Base-by-base conservation (phyloP, 2,888 invertebrate species). In the Morinoia aosen region DNA sequence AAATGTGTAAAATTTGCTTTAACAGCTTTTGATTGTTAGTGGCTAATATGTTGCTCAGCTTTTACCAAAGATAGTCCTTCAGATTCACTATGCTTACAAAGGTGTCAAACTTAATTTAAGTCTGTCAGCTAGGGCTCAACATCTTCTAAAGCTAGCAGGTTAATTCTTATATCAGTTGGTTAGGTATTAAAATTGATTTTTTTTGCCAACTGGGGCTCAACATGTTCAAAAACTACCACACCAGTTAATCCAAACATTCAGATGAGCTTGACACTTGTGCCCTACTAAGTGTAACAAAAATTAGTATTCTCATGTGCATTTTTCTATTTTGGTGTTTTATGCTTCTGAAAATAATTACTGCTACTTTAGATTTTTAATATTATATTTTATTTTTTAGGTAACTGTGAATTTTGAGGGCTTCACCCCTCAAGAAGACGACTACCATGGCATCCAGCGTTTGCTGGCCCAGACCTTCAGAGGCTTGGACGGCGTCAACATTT, bases 381-480 rank as follows among this genome's bases (percentile, higher is more conserved):
- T 76, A 76, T 76, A 14, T 76, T 76, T 95, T 95, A 40, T 91
- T n/a, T 94, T 95, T 14, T 91, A 96, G 96, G 58, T 96, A 12
- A 95, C 96, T 95, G 96, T 96, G 0, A 96, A 96, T 40, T 96
- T 96, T 95, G 96, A 96, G 58, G 96, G 96, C n/a, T 96, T 96
- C 95, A 95, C 95, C 56, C 96, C 96, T 12, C 96, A 91, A 61
- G 96, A 96, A 88, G 94, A 76, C 19, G 96, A 96, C 94, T 96
- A 95, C 91, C 96, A 96, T 95, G 96, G 96, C 19, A 96, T 96
- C n/a, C 96, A 96, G 96, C 95, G 96, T 19, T 64, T 96, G 14
- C 64, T 96, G 64, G 90, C 95, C 19, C 96, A 96, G 95, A 94
- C 95, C n/a, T 96, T 96, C 61, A 95, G 96, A 90, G 96, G 96